Percentiles rank a stretch among this genome's conserved stretches.
Conservation (phyloP, 2,888 invertebrate species). For the Trisateles emortualis region DNA sequence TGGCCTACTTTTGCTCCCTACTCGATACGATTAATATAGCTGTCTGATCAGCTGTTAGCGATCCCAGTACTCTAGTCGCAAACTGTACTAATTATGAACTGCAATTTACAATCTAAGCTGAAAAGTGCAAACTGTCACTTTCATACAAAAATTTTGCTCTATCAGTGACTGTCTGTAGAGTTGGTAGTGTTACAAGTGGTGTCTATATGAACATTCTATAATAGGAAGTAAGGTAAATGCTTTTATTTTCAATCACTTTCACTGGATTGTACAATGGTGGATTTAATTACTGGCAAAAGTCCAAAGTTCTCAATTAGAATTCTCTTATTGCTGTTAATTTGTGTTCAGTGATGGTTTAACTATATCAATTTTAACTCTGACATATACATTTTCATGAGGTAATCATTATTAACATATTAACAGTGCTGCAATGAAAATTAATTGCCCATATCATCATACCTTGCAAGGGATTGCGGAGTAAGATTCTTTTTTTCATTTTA, state of each 20-base stretch:
- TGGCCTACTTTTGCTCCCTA: conserved; percentile 83
- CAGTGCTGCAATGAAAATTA: not conserved
- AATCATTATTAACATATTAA: conserved; percentile 6
- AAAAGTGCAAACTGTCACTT: conserved; percentile 43
- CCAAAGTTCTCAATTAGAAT: conserved; percentile 75
- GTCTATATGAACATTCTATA: conserved; percentile 30
- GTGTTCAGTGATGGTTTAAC: conserved; percentile 44
- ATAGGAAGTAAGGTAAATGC: conserved; percentile 58
- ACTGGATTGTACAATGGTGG: conserved; percentile 51
- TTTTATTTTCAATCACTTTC: conserved; percentile 57
- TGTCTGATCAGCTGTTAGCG: conserved; percentile 82
- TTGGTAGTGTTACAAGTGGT: conserved; percentile 23
- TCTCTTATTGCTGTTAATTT: conserved; percentile 65
- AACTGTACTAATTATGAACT: conserved; percentile 57
- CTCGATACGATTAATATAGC: conserved; percentile 83
- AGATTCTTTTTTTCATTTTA: not conserved
- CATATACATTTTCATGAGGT: conserved; percentile 17
- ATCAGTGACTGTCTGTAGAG: conserved; percentile 20
- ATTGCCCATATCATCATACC: conserved; percentile 2
- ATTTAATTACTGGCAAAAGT: conserved; percentile 68
- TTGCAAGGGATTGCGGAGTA: not conserved
- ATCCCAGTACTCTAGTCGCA: conserved; percentile 64
- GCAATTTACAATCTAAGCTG: conserved; percentile 37
- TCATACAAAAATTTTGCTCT: conserved; percentile 32
- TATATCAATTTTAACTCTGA: conserved; percentile 18